Base-by-base conservation (phyloP, 2,113 vertebrate genomes). In the Xenopus borealis region DNA sequence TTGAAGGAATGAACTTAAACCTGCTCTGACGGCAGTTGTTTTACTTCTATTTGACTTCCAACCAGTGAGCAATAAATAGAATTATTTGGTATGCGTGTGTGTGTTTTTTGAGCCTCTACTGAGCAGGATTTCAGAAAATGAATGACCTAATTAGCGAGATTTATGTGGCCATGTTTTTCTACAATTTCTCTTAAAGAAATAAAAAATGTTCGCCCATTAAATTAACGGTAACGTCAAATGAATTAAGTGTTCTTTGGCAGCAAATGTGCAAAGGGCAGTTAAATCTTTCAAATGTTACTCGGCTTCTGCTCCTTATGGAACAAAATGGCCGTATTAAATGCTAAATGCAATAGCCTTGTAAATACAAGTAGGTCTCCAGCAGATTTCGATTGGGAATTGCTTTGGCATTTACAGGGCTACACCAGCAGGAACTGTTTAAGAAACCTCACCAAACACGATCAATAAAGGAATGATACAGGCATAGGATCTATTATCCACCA, bases 11-110 rank as follows among this genome's bases (percentile, higher is more conserved):
- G 18, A 62, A 46, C 19, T 7, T 18, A 6, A 71, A 33, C 55
- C 20, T 62, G 23, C 47, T 23, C n/a, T 23, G 65, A 50, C 3
- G 65, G 18, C 45, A 23, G 65, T 50, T 67, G 44, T 63, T 63
- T 63, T 27, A 52, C 50, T 76, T 69, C 64, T n/a, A 12, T n/a
- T 23, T 55, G 73, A 62, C 46, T 75, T 46, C 5, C 18, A 62
- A 76, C 58, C 47, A 19, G 23, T 55, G 66, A 44, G 20, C n/a
- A 53, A 44, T 69, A 62, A 47, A 47, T 62, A 50, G 50, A 23
- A 13, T 62, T 20, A 30, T 53, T 52, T 63, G 14, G 47, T 50
- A 50, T 50, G 3, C 47, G 14, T 52, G 12, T 9, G 59, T 62
- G 20, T 20, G 53, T 16, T 45, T 55, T 53, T 62, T 33, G 61